A percentile compares a stretch with the other conserved stretches of the same genome.
These are phyloP conservation scores for Bellardia bayeri DNA, from an alignment of 2,888 invertebrate species.

Conservation along the genomic window DNA sequence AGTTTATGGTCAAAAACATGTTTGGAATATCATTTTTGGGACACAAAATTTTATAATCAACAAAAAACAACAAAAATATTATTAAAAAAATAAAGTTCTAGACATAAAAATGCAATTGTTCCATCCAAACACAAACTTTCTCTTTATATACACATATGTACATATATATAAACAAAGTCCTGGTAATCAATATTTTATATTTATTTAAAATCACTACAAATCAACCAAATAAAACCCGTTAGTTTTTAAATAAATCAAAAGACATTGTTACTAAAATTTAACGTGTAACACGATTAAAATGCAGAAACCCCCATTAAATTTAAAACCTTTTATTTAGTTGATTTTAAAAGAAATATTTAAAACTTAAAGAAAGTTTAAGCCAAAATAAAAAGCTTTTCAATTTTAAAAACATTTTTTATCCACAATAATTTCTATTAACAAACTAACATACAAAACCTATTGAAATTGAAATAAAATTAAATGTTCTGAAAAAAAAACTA, in stretches of 20 bases:
- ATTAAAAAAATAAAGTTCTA: slow-evolving; percentile 10
- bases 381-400: no score
- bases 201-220: not conserved
- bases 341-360: no score
- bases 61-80: slow-evolving; percentile 7
- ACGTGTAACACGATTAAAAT: not conserved
- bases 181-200: not conserved
- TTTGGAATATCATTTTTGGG: slow-evolving; percentile 54
- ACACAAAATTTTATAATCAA: slow-evolving; percentile 22
- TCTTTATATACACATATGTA: slow-evolving; percentile 8
- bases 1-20: slow-evolving; percentile 72
- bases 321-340: no score
- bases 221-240: not conserved
- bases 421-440: no score
- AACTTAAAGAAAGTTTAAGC: no score
- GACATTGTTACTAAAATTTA: slow-evolving; percentile 40
- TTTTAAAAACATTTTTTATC: no score
- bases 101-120: not conserved
- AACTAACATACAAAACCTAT: no score
- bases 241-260: slow-evolving; percentile 40
- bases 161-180: not conserved
- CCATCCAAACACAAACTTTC: slow-evolving; percentile 44
- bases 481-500: no score
- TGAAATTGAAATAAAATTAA: no score
- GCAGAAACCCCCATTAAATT: no score